Evolutionary conservation across 1,140 invertebrate species (phyloP).

Genomic region (Nephila pilipes): DNA sequence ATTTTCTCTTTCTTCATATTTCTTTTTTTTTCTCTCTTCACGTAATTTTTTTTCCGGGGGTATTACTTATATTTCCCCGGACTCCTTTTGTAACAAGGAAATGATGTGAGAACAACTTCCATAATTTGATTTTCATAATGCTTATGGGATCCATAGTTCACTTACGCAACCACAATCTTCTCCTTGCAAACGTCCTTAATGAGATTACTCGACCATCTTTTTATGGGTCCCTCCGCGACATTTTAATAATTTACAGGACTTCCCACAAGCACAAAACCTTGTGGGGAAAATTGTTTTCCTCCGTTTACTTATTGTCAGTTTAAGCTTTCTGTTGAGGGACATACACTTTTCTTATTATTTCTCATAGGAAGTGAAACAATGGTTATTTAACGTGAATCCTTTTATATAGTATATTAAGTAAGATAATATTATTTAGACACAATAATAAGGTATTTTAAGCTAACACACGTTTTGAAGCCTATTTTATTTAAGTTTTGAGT

Average conservation of each 20-base stretch:
- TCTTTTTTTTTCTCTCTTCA: neutral
- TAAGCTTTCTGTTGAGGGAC: too few relatives aligned
- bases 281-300: conserved; percentile 9
- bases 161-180: neutral
- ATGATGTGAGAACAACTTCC: neutral
- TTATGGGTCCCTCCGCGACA: neutral
- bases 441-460: too few relatives aligned
- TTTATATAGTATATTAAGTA: too few relatives aligned
- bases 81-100: neutral
- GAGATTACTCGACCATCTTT: neutral
- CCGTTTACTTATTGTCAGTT: neutral
- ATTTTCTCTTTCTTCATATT: neutral
- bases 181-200: neutral
- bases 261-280: too few relatives aligned
- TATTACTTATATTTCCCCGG: neutral
- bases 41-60: too few relatives aligned
- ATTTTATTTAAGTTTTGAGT: too few relatives aligned
- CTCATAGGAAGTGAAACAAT: too few relatives aligned
- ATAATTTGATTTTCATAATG: conserved; percentile 9
- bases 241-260: neutral
- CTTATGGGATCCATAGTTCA: neutral
- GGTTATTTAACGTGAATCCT: too few relatives aligned
- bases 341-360: too few relatives aligned
- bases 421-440: too few relatives aligned
- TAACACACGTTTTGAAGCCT: too few relatives aligned